A percentile compares a stretch with the other conserved stretches of the same genome.
These are phyloP conservation scores for Scaptomyza tumidula DNA, from an alignment of 2,888 invertebrate genomes.

Conservation along the genomic window DNA sequence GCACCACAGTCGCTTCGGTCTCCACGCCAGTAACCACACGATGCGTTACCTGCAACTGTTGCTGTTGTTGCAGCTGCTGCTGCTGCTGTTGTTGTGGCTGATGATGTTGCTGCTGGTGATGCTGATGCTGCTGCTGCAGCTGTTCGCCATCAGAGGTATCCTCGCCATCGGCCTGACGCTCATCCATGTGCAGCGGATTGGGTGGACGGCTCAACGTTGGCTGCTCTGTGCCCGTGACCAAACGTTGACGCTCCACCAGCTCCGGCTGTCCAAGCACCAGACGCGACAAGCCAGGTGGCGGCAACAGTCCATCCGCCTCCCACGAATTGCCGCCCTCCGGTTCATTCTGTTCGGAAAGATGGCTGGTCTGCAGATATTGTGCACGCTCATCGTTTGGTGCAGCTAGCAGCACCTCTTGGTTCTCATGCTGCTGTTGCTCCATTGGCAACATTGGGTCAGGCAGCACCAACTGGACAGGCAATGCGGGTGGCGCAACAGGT, in stretches of 20 bases:
- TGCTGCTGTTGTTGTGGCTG: conserved; percentile 22
- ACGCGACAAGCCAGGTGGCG: conserved; percentile 88
- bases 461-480: conserved; percentile 22
- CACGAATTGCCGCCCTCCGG: conserved; percentile 73
- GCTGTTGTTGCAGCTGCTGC: conserved; percentile 48
- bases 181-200: conserved; percentile 83
- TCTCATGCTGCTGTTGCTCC: conserved; percentile 85
- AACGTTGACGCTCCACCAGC: conserved; percentile 83
- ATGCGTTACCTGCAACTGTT: conserved; percentile 32
- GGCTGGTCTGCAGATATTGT: conserved; percentile 91
- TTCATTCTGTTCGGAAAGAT: conserved; percentile 86
- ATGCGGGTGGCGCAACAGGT: conserved; percentile 2
- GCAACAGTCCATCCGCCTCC: conserved; percentile 85
- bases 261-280: conserved; percentile 89
- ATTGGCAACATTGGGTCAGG: conserved; percentile 40
- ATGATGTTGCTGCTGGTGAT: conserved; percentile 24
- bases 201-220: conserved; percentile 85
- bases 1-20: conserved; percentile 69
- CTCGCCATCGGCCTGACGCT: conserved; percentile 84
- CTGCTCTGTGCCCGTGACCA: conserved; percentile 84
- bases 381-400: conserved; percentile 89
- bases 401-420: conserved; percentile 85
- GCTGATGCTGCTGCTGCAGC: conserved; percentile 24
- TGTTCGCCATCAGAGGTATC: conserved; percentile 81
- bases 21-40: conserved; percentile 83